These are phyloP conservation scores for Heliconius congener DNA, from an alignment of 1,140 invertebrate species.

Conservation along the genomic window DNA sequence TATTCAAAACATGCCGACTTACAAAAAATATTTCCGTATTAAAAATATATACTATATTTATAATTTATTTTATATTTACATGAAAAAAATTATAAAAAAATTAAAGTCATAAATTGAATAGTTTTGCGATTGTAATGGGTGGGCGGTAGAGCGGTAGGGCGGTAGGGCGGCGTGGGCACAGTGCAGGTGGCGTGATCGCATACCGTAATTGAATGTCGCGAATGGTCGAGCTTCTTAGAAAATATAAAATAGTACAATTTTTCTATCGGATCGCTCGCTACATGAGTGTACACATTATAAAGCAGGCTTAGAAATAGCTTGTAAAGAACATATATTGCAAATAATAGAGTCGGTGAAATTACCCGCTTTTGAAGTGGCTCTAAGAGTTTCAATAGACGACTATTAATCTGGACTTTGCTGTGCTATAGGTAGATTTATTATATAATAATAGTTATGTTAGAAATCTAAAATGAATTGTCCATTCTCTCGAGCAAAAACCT, in stretches of 20 bases:
- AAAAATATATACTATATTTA: too few species aligned
- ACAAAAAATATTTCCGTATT: too few species aligned
- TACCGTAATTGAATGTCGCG: conserved; percentile 21
- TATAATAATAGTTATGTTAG: neutral
- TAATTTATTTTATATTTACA: neutral
- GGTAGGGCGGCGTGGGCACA: neutral
- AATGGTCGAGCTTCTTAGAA: conserved; percentile 19
- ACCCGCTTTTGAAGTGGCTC: neutral
- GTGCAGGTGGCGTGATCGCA: conserved; percentile 21
- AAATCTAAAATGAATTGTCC: too few species aligned
- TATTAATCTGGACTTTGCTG: neutral
- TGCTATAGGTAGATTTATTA: neutral
- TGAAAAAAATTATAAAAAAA: neutral
- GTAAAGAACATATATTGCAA: conserved; percentile 6
- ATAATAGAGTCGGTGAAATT: conserved; percentile 14
- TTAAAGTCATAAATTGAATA: conserved; percentile 4
- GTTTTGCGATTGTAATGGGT: conserved; percentile 2
- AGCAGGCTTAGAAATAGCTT: conserved; percentile 4
- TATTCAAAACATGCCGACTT: too few species aligned
- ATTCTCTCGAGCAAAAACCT: too few species aligned
- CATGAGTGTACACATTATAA: conserved; percentile 15
- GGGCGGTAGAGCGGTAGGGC: neutral
- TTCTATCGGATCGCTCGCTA: conserved; percentile 11
- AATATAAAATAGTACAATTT: conserved; percentile 21
- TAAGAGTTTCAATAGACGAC: neutral